phyloP scores from a whole-genome alignment of 2,888 invertebrate species.

The Noctua janthina region DNA sequence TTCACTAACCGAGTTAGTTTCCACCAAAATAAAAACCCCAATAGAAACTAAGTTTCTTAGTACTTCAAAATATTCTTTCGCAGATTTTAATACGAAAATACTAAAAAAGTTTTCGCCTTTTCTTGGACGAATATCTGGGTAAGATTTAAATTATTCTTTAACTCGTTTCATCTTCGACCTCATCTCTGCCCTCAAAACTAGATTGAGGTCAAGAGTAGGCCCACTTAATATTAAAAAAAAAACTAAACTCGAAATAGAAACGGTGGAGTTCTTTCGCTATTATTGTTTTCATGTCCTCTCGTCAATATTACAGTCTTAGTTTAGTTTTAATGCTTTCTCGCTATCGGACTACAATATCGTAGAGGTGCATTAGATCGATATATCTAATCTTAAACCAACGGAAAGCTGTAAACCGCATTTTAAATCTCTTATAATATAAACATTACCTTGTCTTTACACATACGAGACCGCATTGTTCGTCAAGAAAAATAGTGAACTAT shows the following conservation, averaged over 20 bases:
- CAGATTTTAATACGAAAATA: conserved; percentile 9
- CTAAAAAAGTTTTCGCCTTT: not conserved
- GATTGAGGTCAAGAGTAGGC: too few species aligned
- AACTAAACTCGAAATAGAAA: conserved; percentile 10
- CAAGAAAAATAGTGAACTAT: too few species aligned
- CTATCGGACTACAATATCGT: not conserved
- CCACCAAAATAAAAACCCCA: conserved; percentile 13
- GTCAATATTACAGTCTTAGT: not conserved
- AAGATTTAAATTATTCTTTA: not conserved
- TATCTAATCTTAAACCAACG: too few species aligned
- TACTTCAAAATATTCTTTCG: not conserved
- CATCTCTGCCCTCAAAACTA: too few species aligned
- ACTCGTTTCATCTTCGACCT: too few species aligned
- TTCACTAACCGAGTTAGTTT: not conserved
- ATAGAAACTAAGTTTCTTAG: not conserved
- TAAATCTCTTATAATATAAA: too few species aligned
- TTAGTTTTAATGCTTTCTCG: conserved; percentile 9
- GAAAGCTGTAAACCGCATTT: too few species aligned
- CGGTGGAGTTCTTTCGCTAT: not conserved
- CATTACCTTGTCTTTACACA: too few species aligned
- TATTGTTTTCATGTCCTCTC: not conserved
- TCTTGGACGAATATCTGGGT: not conserved
- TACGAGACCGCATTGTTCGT: too few species aligned
- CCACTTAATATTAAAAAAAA: too few species aligned
- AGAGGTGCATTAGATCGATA: too few species aligned